A percentile compares a stretch with the other conserved stretches of the same genome.
Conservation (phyloP, 2,113 vertebrate species). For the Corythornis vintsioides region DNA sequence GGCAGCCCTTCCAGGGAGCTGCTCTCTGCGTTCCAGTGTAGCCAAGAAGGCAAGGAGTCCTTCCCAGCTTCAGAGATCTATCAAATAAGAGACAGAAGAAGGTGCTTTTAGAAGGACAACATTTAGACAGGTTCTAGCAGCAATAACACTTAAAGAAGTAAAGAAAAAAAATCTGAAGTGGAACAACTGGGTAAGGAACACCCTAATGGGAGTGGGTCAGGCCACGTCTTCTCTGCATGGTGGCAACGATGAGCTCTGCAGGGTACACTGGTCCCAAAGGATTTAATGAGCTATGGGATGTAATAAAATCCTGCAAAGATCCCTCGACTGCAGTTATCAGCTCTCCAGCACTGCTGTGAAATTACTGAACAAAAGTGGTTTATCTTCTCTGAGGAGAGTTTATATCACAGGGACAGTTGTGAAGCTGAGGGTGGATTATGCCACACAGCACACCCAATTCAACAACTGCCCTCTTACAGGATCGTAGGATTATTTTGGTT, state of each 20-base stretch:
- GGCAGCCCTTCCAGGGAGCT: slow-evolving; percentile 88
- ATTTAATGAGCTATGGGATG: not conserved
- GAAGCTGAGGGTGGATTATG: not conserved
- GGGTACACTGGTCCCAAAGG: not conserved
- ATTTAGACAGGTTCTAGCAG: not conserved
- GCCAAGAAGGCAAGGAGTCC: slow-evolving; percentile 87
- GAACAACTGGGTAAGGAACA: not conserved
- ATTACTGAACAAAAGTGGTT: not conserved
- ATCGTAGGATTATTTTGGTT: not conserved
- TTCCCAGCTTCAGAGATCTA: slow-evolving; percentile 89
- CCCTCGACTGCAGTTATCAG: not conserved
- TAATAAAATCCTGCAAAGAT: not conserved
- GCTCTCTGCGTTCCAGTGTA: slow-evolving; percentile 85
- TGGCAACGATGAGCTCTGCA: not conserved
- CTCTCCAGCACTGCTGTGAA: not conserved
- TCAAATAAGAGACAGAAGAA: not conserved
- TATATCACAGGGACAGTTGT: not conserved
- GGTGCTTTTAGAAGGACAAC: not conserved
- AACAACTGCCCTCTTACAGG: not conserved
- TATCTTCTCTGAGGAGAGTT: not conserved
- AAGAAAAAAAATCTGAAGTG: not conserved
- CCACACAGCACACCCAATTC: not conserved
- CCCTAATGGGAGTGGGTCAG: not conserved
- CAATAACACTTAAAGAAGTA: not conserved
- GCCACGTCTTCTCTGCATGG: rapidly evolving